Percentiles rank a stretch among this genome's conserved stretches.
phyloP scores from a whole-genome alignment of 2,888 invertebrate genomes.

The Mechanitis mazaeus region DNA sequence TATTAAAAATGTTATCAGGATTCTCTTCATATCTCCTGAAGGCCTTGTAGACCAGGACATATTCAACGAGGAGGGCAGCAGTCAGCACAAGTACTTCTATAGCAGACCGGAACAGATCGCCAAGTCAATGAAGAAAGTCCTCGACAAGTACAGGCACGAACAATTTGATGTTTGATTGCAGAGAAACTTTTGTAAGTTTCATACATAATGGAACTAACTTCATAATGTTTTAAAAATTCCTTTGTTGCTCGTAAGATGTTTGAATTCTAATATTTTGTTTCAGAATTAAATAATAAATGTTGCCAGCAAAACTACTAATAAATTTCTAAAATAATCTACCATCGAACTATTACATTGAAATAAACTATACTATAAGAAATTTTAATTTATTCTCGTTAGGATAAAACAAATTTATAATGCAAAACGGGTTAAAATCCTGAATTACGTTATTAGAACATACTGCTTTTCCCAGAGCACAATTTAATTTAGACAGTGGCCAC shows the following conservation, averaged over 20 bases:
- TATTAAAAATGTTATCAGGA: slow-evolving; percentile 47
- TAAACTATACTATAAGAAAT: too few species aligned
- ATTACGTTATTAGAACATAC: too few species aligned
- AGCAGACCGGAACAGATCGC: slow-evolving; percentile 69
- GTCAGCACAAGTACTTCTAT: slow-evolving; percentile 77
- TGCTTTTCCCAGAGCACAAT: background rate
- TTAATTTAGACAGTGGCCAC: too few species aligned
- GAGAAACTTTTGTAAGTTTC: slow-evolving; percentile 12
- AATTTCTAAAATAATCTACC: too few species aligned
- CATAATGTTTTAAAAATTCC: too few species aligned
- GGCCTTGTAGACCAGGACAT: slow-evolving; percentile 75
- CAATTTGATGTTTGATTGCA: slow-evolving; percentile 49
- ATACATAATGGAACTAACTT: background rate
- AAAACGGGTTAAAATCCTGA: too few species aligned
- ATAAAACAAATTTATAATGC: too few species aligned
- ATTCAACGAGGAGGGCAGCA: slow-evolving; percentile 76
- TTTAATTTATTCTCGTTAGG: too few species aligned
- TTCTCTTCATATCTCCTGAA: slow-evolving; percentile 77
- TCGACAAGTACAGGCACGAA: slow-evolving; percentile 55
- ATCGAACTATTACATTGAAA: too few species aligned
- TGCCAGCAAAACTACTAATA: too few species aligned
- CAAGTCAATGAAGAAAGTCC: slow-evolving; percentile 67
- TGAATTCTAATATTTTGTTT: background rate
- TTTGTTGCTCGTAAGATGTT: background rate
- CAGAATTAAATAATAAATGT: slow-evolving; percentile 1